Conservation (phyloP, 2,797 vertebrate species). For the Phoeniculus purpureus region DNA sequence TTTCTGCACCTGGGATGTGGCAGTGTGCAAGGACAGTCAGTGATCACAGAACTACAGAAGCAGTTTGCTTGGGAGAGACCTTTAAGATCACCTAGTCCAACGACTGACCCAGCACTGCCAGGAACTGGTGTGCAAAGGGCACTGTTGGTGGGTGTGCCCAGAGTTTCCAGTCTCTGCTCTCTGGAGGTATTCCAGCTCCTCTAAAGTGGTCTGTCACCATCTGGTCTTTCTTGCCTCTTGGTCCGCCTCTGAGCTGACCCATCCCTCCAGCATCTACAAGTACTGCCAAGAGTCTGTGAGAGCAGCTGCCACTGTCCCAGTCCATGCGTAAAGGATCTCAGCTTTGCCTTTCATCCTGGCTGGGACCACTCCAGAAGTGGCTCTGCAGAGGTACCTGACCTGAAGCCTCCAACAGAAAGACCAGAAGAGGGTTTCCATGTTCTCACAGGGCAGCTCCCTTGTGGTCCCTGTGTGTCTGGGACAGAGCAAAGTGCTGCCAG, state of each 20-base stretch:
- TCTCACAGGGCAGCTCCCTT: accelerated
- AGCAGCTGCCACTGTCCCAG: background rate
- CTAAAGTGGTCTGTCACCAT: background rate
- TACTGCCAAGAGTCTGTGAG: background rate
- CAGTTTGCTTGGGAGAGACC: too few species aligned
- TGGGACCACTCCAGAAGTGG: background rate
- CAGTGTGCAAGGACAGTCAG: background rate
- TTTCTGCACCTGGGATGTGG: background rate
- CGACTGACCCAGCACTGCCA: too few species aligned
- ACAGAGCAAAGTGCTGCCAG: background rate
- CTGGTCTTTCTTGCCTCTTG: background rate
- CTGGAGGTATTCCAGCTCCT: background rate
- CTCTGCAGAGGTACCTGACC: background rate
- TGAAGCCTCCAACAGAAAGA: background rate
- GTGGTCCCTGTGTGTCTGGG: background rate
- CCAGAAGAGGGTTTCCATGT: background rate
- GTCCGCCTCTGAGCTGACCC: background rate
- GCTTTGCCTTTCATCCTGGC: background rate
- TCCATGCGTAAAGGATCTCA: background rate
- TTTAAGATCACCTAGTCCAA: too few species aligned
- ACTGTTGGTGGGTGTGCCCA: background rate
- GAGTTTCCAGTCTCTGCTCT: background rate
- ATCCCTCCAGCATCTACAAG: background rate
- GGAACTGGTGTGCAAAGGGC: background rate
- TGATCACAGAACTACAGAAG: too few species aligned